Conservation (phyloP, 2,113 vertebrate species). For the Indicator indicator region DNA sequence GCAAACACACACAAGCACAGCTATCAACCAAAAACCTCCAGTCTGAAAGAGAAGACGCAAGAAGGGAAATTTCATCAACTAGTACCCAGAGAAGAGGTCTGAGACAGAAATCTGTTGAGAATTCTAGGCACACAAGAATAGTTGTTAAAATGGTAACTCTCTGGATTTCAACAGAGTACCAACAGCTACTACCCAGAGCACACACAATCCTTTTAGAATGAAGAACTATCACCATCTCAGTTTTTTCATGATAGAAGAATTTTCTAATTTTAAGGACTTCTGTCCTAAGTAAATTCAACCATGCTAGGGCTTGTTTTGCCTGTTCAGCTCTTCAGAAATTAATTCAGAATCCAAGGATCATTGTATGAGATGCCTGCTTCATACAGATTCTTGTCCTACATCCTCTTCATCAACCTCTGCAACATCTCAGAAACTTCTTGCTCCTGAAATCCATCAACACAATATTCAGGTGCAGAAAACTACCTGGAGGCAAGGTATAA, state of each 20-base stretch:
- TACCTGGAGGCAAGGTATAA: neutral
- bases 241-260: neutral
- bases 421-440: neutral
- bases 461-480: neutral
- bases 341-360: neutral
- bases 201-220: neutral
- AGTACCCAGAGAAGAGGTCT: neutral
- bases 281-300: neutral
- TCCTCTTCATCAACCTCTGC: neutral
- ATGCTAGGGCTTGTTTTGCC: neutral
- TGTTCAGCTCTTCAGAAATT: neutral
- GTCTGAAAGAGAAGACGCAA: conserved; percentile 3
- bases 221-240: neutral
- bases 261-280: neutral
- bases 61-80: conserved; percentile 34
- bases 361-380: neutral
- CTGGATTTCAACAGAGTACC: neutral
- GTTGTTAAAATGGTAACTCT: neutral
- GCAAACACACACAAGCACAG: conserved; percentile 12
- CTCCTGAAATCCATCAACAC: neutral
- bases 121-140: neutral
- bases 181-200: neutral
- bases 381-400: neutral
- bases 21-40: neutral
- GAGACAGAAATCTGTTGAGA: neutral